Conservation (phyloP, 2,797 vertebrate genomes). For the Epinephelus awoara region DNA sequence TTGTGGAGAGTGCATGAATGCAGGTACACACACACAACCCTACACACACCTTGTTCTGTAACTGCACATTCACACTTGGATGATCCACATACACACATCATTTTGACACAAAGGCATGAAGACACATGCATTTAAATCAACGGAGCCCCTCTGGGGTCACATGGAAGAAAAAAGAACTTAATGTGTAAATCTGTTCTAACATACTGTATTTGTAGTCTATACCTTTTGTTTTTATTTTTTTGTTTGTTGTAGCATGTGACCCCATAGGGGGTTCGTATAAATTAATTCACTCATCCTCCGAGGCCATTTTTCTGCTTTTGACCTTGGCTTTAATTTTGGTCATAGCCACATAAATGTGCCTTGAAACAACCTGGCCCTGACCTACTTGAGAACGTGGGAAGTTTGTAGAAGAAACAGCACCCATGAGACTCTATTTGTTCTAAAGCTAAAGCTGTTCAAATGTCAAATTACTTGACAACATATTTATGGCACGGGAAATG, state of each 20-base stretch:
- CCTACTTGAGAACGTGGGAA: constrained; percentile 1
- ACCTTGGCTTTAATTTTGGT: constrained; percentile 38
- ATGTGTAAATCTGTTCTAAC: too few relatives aligned
- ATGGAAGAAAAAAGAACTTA: too few relatives aligned
- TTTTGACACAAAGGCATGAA: constrained; percentile 34
- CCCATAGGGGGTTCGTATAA: too few relatives aligned
- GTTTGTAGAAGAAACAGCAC: neutral
- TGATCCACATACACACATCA: neutral
- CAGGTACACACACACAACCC: constrained; percentile 80
- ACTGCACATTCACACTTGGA: constrained; percentile 12
- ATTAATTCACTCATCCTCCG: constrained; percentile 28
- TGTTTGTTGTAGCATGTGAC: too few relatives aligned
- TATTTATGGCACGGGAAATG: neutral
- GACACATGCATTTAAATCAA: constrained; percentile 18
- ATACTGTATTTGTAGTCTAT: too few relatives aligned
- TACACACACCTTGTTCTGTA: neutral
- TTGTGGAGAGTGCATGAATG: constrained; percentile 93
- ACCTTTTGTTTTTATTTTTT: too few relatives aligned
- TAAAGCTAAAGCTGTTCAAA: constrained; percentile 23
- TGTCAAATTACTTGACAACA: constrained; percentile 13
- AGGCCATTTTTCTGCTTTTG: constrained; percentile 25
- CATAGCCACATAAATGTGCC: constrained; percentile 23
- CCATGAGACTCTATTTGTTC: constrained; percentile 9
- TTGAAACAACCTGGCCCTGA: constrained; percentile 23
- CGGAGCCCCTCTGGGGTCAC: too few relatives aligned